phyloP scores from a whole-genome alignment of 1,140 invertebrate genomes.

The Phenacoccus solenopsis region DNA sequence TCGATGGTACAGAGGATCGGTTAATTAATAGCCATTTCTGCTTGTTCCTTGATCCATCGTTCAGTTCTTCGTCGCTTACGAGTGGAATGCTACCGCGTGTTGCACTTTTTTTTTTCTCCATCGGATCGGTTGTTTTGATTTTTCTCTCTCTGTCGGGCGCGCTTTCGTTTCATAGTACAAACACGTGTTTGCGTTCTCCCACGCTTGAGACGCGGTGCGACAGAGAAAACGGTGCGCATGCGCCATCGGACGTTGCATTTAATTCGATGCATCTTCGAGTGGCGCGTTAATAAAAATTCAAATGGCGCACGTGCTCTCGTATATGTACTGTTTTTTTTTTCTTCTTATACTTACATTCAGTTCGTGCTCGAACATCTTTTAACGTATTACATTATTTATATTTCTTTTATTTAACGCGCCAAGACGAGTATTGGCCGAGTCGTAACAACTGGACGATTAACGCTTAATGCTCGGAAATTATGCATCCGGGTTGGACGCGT shows the following conservation, averaged over 20 bases:
- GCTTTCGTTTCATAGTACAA: neutral
- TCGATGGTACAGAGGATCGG: neutral
- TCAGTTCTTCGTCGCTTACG: neutral
- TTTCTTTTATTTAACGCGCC: neutral
- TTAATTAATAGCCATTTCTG: neutral
- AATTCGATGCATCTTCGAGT: neutral
- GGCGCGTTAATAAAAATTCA: slow-evolving; percentile 12
- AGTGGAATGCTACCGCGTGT: neutral
- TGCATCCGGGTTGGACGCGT: too few relatives aligned
- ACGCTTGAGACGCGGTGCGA: neutral
- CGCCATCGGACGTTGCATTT: neutral
- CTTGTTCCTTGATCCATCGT: neutral
- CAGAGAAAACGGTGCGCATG: neutral
- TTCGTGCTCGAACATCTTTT: slow-evolving; percentile 8
- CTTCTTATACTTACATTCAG: too few relatives aligned
- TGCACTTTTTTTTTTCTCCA: neutral
- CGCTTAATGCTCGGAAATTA: neutral
- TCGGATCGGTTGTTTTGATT: too few relatives aligned
- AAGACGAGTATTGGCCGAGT: neutral
- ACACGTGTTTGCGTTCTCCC: neutral
- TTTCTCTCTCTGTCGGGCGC: too few relatives aligned
- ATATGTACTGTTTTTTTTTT: neutral
- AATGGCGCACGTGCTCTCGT: slow-evolving; percentile 8
- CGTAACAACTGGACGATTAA: neutral
- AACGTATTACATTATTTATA: neutral